Percentiles rank a stretch among this genome's conserved stretches.
Evolutionary conservation across 2,797 vertebrate genomes (phyloP).

Genomic region (Chrysocyon brachyurus): DNA sequence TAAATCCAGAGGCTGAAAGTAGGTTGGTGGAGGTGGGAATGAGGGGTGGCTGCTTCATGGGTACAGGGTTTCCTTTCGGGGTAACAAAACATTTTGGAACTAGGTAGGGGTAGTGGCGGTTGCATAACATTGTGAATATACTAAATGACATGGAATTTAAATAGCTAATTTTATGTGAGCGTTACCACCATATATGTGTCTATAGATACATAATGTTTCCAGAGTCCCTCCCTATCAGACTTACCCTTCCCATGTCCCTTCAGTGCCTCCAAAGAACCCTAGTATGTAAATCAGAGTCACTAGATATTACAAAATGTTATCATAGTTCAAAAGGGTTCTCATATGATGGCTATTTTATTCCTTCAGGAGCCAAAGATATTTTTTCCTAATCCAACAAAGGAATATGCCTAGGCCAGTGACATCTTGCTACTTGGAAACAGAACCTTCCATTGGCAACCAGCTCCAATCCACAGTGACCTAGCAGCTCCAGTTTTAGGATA

Average conservation of each 20-base stretch:
- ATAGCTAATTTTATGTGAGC: not conserved
- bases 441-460: not conserved
- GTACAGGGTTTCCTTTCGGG: not conserved
- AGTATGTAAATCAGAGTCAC: not conserved
- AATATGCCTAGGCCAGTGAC: not conserved
- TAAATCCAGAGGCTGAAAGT: not conserved
- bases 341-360: not conserved
- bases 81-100: not conserved
- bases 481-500: not conserved
- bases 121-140: not conserved
- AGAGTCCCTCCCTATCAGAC: not conserved
- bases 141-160: not conserved
- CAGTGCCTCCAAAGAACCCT: not conserved
- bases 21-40: not conserved
- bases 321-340: conserved; percentile 1
- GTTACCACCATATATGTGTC: not conserved
- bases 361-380: not conserved
- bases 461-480: not conserved
- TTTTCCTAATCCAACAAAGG: not conserved
- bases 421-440: conserved; percentile 1
- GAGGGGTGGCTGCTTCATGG: not conserved
- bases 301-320: not conserved
- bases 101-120: not conserved
- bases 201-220: not conserved
- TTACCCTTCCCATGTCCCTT: not conserved